phyloP scores from a whole-genome alignment of 2,888 invertebrate genomes.

The Sabellastarte sp. region DNA sequence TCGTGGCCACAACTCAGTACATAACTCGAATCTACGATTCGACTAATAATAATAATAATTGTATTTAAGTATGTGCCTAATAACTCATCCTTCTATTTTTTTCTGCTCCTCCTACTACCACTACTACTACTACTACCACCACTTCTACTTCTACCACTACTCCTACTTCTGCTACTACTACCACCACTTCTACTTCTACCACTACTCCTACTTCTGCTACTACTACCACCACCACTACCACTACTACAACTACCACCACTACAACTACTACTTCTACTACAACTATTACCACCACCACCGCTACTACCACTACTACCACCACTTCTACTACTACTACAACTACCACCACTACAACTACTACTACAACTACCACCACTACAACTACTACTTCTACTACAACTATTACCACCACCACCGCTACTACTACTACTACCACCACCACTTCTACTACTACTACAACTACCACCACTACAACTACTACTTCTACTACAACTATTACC shows the following conservation, averaged over 20 bases:
- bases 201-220: no score
- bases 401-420: not conserved
- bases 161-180: no score
- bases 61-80: no score
- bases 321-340: slow-evolving; percentile 6
- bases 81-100: no score
- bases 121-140: no score
- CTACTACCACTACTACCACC: slow-evolving; percentile 11
- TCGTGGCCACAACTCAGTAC: no score
- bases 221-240: not conserved
- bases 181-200: no score
- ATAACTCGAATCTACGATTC: no score
- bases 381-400: slow-evolving; percentile 1
- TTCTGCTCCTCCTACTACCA: no score
- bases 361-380: slow-evolving; percentile 2
- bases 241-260: not conserved
- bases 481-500: slow-evolving; percentile 2
- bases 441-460: not conserved
- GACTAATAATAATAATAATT: no score
- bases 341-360: slow-evolving; percentile 3
- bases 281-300: slow-evolving; percentile 10
- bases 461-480: not conserved
- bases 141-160: no score
- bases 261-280: slow-evolving; percentile 7
- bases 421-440: slow-evolving; percentile 1